Percentiles rank a stretch among this genome's conserved stretches.
Conservation (phyloP, 2,888 invertebrate genomes). For the Hyposoter dolosus region DNA sequence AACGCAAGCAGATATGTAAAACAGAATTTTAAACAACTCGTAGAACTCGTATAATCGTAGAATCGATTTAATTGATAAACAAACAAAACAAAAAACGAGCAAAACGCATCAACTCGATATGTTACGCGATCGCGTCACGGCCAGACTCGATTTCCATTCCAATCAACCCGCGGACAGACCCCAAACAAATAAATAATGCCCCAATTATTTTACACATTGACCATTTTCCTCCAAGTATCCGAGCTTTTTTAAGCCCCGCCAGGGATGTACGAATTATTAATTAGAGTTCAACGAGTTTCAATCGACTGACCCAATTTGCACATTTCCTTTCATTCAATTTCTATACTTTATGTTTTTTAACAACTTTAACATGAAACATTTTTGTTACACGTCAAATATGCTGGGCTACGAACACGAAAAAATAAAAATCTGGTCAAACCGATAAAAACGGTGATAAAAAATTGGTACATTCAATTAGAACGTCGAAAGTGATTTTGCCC, state of each 20-base stretch:
- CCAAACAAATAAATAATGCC: slow-evolving; percentile 59
- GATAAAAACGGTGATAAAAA: not conserved
- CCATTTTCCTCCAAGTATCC: slow-evolving; percentile 27
- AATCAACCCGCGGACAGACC: slow-evolving; percentile 31
- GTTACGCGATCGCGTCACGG: slow-evolving; percentile 43
- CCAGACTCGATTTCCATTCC: slow-evolving; percentile 52
- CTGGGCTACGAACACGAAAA: not conserved
- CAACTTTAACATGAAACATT: not conserved
- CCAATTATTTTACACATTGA: slow-evolving; percentile 39
- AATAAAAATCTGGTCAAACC: not conserved
- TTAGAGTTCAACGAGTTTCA: slow-evolving; percentile 6
- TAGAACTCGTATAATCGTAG: slow-evolving; percentile 54
- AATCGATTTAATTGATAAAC: slow-evolving; percentile 48
- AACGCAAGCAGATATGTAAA: not conserved
- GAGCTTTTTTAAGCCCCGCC: not conserved
- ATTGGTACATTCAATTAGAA: not conserved
- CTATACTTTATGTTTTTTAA: not conserved
- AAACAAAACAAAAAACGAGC: not conserved
- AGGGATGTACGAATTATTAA: slow-evolving; percentile 21
- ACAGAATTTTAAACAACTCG: slow-evolving; percentile 43
- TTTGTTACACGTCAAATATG: not conserved
- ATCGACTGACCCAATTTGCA: not conserved
- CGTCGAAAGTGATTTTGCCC: not conserved
- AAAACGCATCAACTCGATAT: slow-evolving; percentile 46
- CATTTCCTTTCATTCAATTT: not conserved